A percentile compares a stretch with the other conserved stretches of the same genome.
Evolutionary conservation across 2,797 vertebrate species (phyloP).

Genomic region (Takifugu rubripes): DNA sequence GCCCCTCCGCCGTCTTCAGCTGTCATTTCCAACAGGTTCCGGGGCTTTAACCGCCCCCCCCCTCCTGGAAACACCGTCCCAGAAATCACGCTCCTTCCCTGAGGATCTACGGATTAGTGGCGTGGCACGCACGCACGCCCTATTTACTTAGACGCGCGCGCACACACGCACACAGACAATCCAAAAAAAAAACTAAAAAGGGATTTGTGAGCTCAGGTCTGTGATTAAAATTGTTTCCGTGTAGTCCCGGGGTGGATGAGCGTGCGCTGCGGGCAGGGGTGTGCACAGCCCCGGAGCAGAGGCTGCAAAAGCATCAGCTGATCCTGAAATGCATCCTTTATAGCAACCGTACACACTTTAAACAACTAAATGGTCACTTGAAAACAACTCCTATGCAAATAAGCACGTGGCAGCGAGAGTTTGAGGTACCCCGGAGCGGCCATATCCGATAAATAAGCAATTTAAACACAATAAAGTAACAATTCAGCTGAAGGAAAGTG

Average conservation of each 20-base stretch:
- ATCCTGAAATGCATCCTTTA: no score
- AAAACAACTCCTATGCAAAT: no score
- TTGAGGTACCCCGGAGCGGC: no score
- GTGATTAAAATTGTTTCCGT: conserved; percentile 36
- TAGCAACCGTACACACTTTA: no score
- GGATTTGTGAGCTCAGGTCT: conserved; percentile 47
- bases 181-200: conserved; percentile 6
- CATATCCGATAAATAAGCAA: no score
- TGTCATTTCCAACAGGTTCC: conserved; percentile 80
- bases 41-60: background rate
- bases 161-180: no score
- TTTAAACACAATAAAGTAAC: no score
- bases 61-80: conserved; percentile 62
- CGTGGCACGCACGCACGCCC: conserved; percentile 36
- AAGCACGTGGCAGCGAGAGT: no score
- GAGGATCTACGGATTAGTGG: conserved; percentile 72
- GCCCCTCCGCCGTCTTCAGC: conserved; percentile 67
- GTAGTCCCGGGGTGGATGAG: conserved; percentile 15
- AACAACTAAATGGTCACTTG: no score
- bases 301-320: no score
- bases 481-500: no score
- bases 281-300: no score
- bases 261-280: background rate
- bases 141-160: conserved; percentile 1
- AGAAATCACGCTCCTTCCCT: conserved; percentile 64